Percentiles rank a stretch among this genome's conserved stretches.
Conservation (phyloP, 2,888 invertebrate species). For the Zygogramma bicolorata region DNA sequence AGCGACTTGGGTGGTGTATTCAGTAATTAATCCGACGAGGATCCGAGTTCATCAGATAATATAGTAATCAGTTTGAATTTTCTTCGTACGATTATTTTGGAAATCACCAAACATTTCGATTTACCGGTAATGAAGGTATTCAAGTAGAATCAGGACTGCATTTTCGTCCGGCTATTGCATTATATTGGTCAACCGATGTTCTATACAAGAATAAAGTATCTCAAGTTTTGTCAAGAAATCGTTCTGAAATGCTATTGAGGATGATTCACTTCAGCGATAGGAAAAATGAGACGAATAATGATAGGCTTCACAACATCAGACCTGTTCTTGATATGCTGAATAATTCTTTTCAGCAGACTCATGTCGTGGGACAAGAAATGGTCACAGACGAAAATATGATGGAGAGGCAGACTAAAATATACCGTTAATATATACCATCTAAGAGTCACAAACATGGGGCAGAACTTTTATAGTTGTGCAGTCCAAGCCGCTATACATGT, state of each 20-base stretch:
- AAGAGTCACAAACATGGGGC: slow-evolving; percentile 22
- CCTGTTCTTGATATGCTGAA: slow-evolving; percentile 22
- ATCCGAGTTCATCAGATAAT: neutral
- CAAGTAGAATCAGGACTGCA: slow-evolving; percentile 16
- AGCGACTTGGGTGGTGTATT: slow-evolving; percentile 2
- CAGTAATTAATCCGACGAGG: no score
- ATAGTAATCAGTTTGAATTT: neutral
- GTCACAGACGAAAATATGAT: slow-evolving; percentile 20
- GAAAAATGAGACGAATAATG: slow-evolving; percentile 12
- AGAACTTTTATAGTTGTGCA: slow-evolving; percentile 17
- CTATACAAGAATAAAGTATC: slow-evolving; percentile 13
- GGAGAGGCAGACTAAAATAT: slow-evolving; percentile 13
- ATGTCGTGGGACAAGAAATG: slow-evolving; percentile 18
- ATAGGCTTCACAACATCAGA: slow-evolving; percentile 16
- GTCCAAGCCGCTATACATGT: slow-evolving; percentile 11
- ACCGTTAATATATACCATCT: slow-evolving; percentile 15
- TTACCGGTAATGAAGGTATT: slow-evolving; percentile 14
- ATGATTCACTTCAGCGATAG: slow-evolving; percentile 23
- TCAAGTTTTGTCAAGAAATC: slow-evolving; percentile 15
- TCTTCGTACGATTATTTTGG: slow-evolving; percentile 66
- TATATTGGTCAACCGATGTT: slow-evolving; percentile 19
- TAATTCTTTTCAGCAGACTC: slow-evolving; percentile 19
- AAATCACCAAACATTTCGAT: slow-evolving; percentile 18
- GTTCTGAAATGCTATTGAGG: slow-evolving; percentile 22
- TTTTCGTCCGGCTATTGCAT: slow-evolving; percentile 7